A percentile compares a stretch with the other conserved stretches of the same genome.
These are phyloP conservation scores for Drosophila sproati DNA, from an alignment of 1,140 invertebrate genomes.

Conservation along the genomic window DNA sequence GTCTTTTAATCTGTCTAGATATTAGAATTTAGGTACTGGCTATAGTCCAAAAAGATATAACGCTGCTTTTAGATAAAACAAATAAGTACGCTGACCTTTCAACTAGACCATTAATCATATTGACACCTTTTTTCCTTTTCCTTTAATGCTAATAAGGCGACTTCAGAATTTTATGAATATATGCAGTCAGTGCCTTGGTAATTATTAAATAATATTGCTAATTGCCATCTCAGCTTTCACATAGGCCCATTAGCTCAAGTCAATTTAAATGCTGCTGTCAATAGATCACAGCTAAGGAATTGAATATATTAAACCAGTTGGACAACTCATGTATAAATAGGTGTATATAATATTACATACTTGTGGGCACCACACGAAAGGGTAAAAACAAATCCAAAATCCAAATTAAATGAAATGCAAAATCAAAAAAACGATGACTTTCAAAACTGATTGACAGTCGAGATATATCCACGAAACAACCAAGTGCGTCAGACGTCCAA, in stretches of 20 bases:
- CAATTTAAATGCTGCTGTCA: slow-evolving; percentile 36
- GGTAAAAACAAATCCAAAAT: slow-evolving; percentile 17
- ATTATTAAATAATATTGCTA: slow-evolving; percentile 37
- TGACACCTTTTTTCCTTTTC: background rate
- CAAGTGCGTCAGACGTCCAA: slow-evolving; percentile 73
- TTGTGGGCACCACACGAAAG: slow-evolving; percentile 6
- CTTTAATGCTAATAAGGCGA: background rate
- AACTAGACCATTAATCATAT: slow-evolving; percentile 6
- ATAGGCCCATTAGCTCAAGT: slow-evolving; percentile 29
- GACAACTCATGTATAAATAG: slow-evolving; percentile 18
- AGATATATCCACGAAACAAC: slow-evolving; percentile 54
- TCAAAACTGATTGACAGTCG: slow-evolving; percentile 74
- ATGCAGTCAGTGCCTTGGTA: background rate
- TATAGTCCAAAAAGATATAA: too few relatives aligned
- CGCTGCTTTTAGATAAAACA: background rate
- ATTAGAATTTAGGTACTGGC: too few relatives aligned
- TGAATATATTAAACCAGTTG: slow-evolving; percentile 58
- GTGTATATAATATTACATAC: slow-evolving; percentile 14
- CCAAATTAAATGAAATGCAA: slow-evolving; percentile 33
- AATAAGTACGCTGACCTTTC: background rate
- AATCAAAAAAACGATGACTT: slow-evolving; percentile 69
- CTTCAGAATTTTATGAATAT: background rate
- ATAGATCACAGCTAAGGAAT: slow-evolving; percentile 51
- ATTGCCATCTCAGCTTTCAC: slow-evolving; percentile 40
- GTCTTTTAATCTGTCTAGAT: too few relatives aligned